Evolutionary conservation across 2,797 vertebrate species (phyloP).

Genomic region (Nasua narica): DNA sequence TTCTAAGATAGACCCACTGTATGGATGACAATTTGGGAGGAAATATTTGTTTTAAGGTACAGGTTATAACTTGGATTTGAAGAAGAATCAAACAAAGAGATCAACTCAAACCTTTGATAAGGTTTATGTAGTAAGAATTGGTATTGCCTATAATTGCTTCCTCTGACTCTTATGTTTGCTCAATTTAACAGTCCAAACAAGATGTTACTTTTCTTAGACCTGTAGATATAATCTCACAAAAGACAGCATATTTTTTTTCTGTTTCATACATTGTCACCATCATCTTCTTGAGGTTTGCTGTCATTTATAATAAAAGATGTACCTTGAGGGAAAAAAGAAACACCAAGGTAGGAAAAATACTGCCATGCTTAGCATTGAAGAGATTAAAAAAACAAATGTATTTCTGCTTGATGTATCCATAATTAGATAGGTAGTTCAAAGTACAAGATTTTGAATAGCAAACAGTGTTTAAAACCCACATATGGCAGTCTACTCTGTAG

Average conservation of each 20-base stretch:
- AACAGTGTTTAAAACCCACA: background rate
- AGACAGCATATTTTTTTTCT: conserved; percentile 12
- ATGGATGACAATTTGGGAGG: conserved; percentile 16
- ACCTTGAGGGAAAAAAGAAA: conserved; percentile 43
- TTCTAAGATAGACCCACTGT: background rate
- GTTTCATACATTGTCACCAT: conserved; percentile 27
- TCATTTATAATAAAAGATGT: conserved; percentile 47
- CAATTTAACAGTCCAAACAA: conserved; percentile 40
- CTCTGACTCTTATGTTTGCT: conserved; percentile 18
- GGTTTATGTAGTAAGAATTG: conserved; percentile 6
- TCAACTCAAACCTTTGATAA: background rate
- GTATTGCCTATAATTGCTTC: background rate
- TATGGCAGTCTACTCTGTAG: background rate
- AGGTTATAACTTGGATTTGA: background rate
- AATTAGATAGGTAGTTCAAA: conserved; percentile 46
- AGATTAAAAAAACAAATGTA: conserved; percentile 43
- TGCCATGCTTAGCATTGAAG: conserved; percentile 24
- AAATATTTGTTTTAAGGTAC: background rate
- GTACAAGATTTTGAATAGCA: conserved; percentile 11
- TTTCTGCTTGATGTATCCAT: background rate
- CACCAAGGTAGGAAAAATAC: background rate
- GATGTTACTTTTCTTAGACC: conserved; percentile 48
- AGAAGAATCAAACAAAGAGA: conserved; percentile 36
- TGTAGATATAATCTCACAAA: conserved; percentile 45
- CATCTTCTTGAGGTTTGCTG: conserved; percentile 57